Evolutionary conservation across 2,888 invertebrate species (phyloP).

Genomic region (Ophion obscuratus): DNA sequence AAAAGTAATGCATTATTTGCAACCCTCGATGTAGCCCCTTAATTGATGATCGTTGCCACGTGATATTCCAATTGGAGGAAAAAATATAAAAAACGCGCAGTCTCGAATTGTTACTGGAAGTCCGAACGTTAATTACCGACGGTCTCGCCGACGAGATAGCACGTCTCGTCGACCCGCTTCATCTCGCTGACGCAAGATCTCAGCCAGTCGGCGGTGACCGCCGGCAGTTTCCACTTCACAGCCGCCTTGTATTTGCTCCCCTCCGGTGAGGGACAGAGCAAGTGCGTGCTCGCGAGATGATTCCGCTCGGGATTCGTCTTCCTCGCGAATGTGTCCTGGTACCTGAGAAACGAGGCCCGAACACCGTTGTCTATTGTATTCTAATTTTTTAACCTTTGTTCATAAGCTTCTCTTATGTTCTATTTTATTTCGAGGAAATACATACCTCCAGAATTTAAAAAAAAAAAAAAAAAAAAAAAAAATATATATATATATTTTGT

Average conservation of each 20-base stretch:
- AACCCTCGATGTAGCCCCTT: neutral
- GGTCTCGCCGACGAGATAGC: slow-evolving; percentile 87
- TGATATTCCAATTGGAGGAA: too few relatives aligned
- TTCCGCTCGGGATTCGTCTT: slow-evolving; percentile 84
- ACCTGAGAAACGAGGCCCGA: slow-evolving; percentile 79
- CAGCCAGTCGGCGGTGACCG: slow-evolving; percentile 92
- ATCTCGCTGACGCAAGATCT: slow-evolving; percentile 88
- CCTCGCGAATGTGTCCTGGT: slow-evolving; percentile 89
- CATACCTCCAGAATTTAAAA: too few relatives aligned
- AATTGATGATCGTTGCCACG: too few relatives aligned
- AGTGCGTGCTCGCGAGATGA: slow-evolving; percentile 90
- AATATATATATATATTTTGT: too few relatives aligned
- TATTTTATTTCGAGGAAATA: too few relatives aligned
- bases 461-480: too few relatives aligned
- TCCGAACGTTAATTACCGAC: slow-evolving; percentile 72
- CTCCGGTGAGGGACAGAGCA: slow-evolving; percentile 89
- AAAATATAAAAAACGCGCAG: too few relatives aligned
- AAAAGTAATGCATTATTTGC: too few relatives aligned
- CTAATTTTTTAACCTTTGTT: too few relatives aligned
- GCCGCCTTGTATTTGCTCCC: slow-evolving; percentile 94
- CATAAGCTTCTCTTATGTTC: neutral
- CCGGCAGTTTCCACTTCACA: slow-evolving; percentile 93
- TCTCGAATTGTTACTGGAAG: too few relatives aligned
- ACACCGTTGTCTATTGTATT: too few relatives aligned
- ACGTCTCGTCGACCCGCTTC: slow-evolving; percentile 85